phyloP scores from a whole-genome alignment of 2,888 invertebrate genomes.

The Epirrhoe tristata region DNA sequence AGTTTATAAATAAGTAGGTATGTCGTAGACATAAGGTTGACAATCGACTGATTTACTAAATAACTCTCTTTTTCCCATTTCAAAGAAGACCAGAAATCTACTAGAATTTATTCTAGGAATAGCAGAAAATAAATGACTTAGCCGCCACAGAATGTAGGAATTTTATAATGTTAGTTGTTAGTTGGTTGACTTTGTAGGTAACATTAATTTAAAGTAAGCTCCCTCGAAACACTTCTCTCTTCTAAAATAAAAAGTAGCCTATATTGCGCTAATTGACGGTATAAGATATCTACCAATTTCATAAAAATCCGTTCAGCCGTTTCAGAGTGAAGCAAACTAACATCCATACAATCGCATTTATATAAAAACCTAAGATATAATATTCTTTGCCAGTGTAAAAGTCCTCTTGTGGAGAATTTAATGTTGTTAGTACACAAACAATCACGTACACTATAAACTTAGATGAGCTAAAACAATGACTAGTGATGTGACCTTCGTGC shows the following conservation, averaged over 20 bases:
- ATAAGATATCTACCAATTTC: no score
- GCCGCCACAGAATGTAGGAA: slow-evolving; percentile 3
- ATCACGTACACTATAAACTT: slow-evolving; percentile 13
- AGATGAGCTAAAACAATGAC: slow-evolving; percentile 18
- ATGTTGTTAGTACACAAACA: slow-evolving; percentile 4
- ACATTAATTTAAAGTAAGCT: not conserved
- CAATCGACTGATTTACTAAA: not conserved
- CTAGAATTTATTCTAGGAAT: slow-evolving; percentile 21
- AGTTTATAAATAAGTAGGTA: no score
- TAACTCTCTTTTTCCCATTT: slow-evolving; percentile 22
- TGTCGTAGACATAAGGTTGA: not conserved
- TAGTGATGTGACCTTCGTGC: slow-evolving; percentile 17
- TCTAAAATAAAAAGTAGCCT: no score
- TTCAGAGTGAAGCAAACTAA: no score
- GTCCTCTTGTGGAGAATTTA: not conserved
- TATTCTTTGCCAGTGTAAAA: not conserved
- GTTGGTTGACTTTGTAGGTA: slow-evolving; percentile 6
- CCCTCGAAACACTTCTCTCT: no score
- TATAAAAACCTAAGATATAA: not conserved
- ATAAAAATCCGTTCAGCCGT: no score
- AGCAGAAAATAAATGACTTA: slow-evolving; percentile 2
- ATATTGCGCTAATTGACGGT: no score
- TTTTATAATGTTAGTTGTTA: slow-evolving; percentile 20
- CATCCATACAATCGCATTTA: no score
- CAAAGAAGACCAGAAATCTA: slow-evolving; percentile 9